Evolutionary conservation across 2,888 invertebrate genomes (phyloP), one percentile per base, ranked within the genome.

Genomic region (Odiellus spinosus): DNA sequence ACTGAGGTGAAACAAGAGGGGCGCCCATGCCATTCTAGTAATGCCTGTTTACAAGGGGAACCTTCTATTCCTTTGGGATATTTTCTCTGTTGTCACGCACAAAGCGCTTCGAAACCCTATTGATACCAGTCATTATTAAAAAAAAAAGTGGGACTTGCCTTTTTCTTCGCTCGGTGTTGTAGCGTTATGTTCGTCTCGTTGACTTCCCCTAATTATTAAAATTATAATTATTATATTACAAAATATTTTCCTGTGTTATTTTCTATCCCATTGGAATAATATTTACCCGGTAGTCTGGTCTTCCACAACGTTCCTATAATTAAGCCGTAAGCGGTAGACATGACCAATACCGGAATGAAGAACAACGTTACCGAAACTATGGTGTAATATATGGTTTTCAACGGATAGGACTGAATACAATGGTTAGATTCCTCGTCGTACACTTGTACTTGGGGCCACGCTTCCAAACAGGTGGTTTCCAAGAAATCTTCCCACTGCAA

Each of bases 261-360:
- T n/a, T n/a, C n/a, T n/a, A n/a, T n/a, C n/a, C n/a, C n/a, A n/a
- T n/a, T n/a, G n/a, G n/a, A n/a, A n/a, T n/a, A n/a, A n/a, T n/a
- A n/a, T n/a, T n/a, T n/a, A n/a, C n/a, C 68, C 1, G 68, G 67
- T 3, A 61, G 56, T 36, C 58, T 55, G 12, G 62, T 60, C 8
- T 60, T 60, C 67, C 68, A 68, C 12, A 70, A 59, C 18, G 64
- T 65, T 56, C 62, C 59, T 34, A 68, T 64, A 41, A 70, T 69
- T 40, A 67, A 57, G 40, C 60, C 56, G 51, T 68, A 69, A 5
- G 67, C 64, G 12, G 61, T 56, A 3, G 63, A 53, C 68, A 70
- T 69, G 20, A 68, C 59, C 20, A 62, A 49, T 17, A 68, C 63
- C 1, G 70, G 70, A 8, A 69, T 49, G 54, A 69, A 68, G 56